Evolutionary conservation across 2,797 vertebrate genomes (phyloP).

Genomic region (Pteropus rufus): DNA sequence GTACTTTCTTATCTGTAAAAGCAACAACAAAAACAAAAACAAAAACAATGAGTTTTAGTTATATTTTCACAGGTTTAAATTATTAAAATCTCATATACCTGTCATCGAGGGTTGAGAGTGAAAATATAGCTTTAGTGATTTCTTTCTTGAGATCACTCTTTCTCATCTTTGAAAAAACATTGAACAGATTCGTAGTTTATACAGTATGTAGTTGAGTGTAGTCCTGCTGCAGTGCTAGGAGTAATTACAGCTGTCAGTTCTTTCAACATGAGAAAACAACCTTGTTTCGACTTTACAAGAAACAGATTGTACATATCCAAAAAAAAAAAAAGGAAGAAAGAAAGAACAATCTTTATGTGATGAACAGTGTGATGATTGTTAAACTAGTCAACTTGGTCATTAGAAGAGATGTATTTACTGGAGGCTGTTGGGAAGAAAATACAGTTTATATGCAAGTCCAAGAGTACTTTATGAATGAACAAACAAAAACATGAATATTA

Average conservation of each 20-base stretch:
- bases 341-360: constrained; percentile 48
- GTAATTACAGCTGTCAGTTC: constrained; percentile 71
- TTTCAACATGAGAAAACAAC: constrained; percentile 72
- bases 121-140: neutral
- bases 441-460: constrained; percentile 5
- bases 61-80: neutral
- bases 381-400: constrained; percentile 47
- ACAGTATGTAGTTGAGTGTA: neutral
- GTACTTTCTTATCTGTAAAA: neutral
- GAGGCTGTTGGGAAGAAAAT: constrained; percentile 25
- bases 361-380: constrained; percentile 63
- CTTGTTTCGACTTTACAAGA: constrained; percentile 70
- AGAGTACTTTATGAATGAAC: constrained; percentile 42
- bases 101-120: neutral
- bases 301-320: constrained; percentile 69
- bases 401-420: neutral
- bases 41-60: neutral
- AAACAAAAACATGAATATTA: constrained; percentile 27
- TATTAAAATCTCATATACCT: neutral
- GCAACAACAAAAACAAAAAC: neutral
- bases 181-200: constrained; percentile 32
- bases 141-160: neutral
- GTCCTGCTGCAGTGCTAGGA: constrained; percentile 15
- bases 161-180: constrained; percentile 52
- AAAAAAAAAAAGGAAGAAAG: constrained; percentile 21